phyloP scores from a whole-genome alignment of 1,140 invertebrate species.

The Tetraneura akinire region DNA sequence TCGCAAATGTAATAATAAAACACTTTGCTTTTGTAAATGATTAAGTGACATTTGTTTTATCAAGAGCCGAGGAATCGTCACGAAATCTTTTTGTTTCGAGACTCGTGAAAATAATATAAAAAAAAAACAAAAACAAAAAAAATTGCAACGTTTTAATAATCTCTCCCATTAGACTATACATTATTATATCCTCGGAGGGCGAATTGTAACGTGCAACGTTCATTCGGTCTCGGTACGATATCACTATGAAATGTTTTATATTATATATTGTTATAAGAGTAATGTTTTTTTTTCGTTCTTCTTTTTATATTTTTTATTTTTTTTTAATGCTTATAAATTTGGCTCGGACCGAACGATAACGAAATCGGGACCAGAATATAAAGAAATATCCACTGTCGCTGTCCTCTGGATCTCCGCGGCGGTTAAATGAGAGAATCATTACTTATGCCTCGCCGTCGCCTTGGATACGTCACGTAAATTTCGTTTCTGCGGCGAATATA shows the following conservation, averaged over 20 bases:
- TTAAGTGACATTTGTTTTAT: constrained; percentile 9
- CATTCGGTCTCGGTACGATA: background rate
- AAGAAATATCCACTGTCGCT: background rate
- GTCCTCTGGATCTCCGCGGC: background rate
- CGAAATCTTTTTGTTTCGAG: background rate
- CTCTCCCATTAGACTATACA: no score
- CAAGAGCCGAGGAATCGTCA: background rate
- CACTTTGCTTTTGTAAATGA: no score
- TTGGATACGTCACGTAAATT: constrained; percentile 50
- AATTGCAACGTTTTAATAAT: constrained; percentile 13
- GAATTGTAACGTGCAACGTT: background rate
- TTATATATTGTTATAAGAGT: no score
- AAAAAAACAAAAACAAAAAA: background rate
- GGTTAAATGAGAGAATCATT: constrained; percentile 33
- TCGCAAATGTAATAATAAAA: no score
- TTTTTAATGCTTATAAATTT: constrained; percentile 33
- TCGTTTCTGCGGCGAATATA: constrained; percentile 3
- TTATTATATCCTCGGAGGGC: no score
- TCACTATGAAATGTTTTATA: no score
- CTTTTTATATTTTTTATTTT: background rate
- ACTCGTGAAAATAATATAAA: background rate
- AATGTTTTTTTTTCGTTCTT: no score
- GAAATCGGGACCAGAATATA: constrained; percentile 11
- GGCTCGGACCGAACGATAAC: background rate
- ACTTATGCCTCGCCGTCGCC: constrained; percentile 12